Percentiles rank a stretch among this genome's conserved stretches.
Conservation (phyloP, 2,888 invertebrate species). For the Eledona agricola region DNA sequence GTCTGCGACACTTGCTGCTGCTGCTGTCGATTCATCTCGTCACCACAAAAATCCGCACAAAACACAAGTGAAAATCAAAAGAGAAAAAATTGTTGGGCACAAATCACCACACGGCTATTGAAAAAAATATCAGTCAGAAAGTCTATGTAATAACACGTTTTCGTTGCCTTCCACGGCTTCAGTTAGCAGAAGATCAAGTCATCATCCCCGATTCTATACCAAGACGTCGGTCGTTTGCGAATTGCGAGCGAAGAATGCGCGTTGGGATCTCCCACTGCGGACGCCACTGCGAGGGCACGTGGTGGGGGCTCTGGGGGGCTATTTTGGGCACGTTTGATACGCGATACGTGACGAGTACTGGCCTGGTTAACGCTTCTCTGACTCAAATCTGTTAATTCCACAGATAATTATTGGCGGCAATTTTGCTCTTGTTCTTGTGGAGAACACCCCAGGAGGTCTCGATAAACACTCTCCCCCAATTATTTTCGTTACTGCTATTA, state of each 20-base stretch:
- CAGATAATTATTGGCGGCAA: conserved; percentile 26
- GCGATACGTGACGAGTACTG: conserved; percentile 43
- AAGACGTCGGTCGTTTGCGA: conserved; percentile 95
- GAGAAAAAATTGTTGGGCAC: conserved; percentile 53
- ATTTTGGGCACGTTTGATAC: conserved; percentile 54
- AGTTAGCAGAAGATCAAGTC: conserved; percentile 78
- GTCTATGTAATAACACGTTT: conserved; percentile 47
- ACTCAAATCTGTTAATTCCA: conserved; percentile 36
- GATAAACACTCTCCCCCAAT: too few species aligned
- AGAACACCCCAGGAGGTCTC: too few species aligned
- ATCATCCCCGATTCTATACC: conserved; percentile 78
- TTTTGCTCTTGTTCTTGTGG: too few species aligned
- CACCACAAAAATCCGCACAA: conserved; percentile 59
- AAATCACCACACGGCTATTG: conserved; percentile 57
- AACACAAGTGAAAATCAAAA: conserved; percentile 49
- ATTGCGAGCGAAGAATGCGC: conserved; percentile 85
- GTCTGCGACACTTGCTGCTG: conserved; percentile 58
- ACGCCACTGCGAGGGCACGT: conserved; percentile 40
- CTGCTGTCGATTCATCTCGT: conserved; percentile 81
- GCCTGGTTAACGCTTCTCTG: conserved; percentile 33
- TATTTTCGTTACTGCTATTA: too few species aligned
- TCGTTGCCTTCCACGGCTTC: conserved; percentile 65
- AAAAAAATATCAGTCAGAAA: conserved; percentile 36
- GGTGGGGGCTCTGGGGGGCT: conserved; percentile 48
- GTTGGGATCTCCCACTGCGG: conserved; percentile 57